Evolutionary conservation across 2,113 vertebrate species (phyloP), one percentile per base, ranked within the genome.

Genomic region (Dasyprocta punctata): DNA sequence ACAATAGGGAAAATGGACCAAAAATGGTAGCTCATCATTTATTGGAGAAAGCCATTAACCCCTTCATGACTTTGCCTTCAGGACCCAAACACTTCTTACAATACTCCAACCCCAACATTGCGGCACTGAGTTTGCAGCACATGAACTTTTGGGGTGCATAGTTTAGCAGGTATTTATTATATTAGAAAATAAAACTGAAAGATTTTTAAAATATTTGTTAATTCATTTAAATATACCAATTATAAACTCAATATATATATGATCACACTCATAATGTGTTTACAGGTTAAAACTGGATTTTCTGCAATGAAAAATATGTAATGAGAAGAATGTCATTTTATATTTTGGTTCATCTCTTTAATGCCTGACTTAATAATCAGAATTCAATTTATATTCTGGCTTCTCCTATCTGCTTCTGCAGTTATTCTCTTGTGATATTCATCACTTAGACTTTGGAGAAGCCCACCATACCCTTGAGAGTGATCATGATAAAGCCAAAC

Each of bases 371-470:
- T 87, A 67, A 80, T 44, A 84, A 86, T 20, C 16, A 47, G 24
- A 86, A 94, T 91, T 93, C 90, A 82, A 84, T 67, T 60, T 87
- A 77, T 92, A 88, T 81, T 93, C 90, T 92, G 30, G 16, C 38
- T 69, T 92, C 33, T 77, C 61, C 80, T 58, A 20, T 65, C 11
- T 89, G 44, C 24, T 73, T 89, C 80, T 75, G 28, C 0, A 78
- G 65, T 61, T 94, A 61, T 84, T 80, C 33, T 58, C 36, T 90
- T 78, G 19, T 41, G 54, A 17, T 22, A 92, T 9, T 28, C 36
- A 4, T 75, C 49, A 65, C 24, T 10, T 17, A 54, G 47, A 67
- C 52, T 77, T 63, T 80, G 44, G 28, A 89, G 81, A 92, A 77
- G 22, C 54, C 47, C 65, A 63, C 7, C 11, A 3, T 77, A 33